Percentiles rank a stretch among this genome's conserved stretches.
These are phyloP conservation scores for Stenichneumon culpator DNA, from an alignment of 2,888 invertebrate genomes.

Conservation along the genomic window DNA sequence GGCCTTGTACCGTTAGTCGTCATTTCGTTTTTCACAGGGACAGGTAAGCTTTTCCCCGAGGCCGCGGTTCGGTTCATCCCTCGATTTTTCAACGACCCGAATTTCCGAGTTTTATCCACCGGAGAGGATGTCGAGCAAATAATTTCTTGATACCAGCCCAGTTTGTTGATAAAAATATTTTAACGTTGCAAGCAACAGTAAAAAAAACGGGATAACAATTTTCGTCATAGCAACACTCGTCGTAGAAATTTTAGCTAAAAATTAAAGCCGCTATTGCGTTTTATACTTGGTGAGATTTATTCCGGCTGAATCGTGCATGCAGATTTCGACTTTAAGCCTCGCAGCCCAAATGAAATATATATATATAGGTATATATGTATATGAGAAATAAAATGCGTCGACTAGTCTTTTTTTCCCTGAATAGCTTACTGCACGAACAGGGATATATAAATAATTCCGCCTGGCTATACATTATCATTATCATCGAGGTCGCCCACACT, in stretches of 20 bases:
- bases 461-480: constrained; percentile 22
- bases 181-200: neutral
- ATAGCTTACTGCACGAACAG: constrained; percentile 20
- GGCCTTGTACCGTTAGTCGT: constrained; percentile 52
- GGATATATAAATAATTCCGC: constrained; percentile 27
- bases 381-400: constrained; percentile 14
- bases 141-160: neutral
- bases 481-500: constrained; percentile 63
- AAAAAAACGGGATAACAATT: too few species aligned
- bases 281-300: constrained; percentile 39
- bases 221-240: neutral
- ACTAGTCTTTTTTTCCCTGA: neutral
- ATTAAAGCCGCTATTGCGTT: constrained; percentile 23
- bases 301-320: constrained; percentile 38
- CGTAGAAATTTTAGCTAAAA: neutral
- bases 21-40: constrained; percentile 29
- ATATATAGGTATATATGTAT: constrained; percentile 3
- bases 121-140: neutral
- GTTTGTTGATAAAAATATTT: neutral
- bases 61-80: neutral
- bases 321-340: constrained; percentile 22
- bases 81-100: constrained; percentile 6
- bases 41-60: neutral
- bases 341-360: constrained; percentile 31
- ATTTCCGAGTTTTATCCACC: neutral